Evolutionary conservation across 2,797 vertebrate species (phyloP).

Genomic region (Fistularia tabacaria): DNA sequence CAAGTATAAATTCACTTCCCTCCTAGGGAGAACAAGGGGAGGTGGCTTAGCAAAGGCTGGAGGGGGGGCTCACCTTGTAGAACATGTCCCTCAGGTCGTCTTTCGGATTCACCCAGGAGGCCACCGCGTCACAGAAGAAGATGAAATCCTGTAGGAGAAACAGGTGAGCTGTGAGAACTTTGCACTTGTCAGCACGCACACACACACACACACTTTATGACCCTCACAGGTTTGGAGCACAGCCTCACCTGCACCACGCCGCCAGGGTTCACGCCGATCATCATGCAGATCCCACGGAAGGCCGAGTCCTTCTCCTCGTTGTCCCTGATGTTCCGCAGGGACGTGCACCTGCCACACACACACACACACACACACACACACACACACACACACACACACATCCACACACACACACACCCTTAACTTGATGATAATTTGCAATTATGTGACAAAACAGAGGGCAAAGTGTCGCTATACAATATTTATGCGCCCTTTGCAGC

Average conservation of each 20-base stretch:
- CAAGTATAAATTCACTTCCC: too few species aligned
- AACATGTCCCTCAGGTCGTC: conserved; percentile 94
- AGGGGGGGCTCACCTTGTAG: conserved; percentile 80
- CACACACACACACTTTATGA: too few species aligned
- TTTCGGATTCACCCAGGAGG: conserved; percentile 92
- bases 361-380: conserved; percentile 18
- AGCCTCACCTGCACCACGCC: conserved; percentile 86
- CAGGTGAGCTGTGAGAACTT: background rate
- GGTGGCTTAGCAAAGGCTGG: too few species aligned
- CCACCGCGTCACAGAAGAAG: conserved; percentile 93
- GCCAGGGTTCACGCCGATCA: conserved; percentile 92
- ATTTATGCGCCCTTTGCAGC: conserved; percentile 45
- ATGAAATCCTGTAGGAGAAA: conserved; percentile 83
- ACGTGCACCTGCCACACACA: conserved; percentile 51
- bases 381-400: background rate
- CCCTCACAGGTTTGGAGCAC: background rate
- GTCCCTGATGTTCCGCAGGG: conserved; percentile 81
- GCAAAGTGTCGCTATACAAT: conserved; percentile 44
- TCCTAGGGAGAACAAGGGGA: too few species aligned
- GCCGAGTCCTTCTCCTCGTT: conserved; percentile 95
- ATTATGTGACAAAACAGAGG: conserved; percentile 54
- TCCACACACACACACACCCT: conserved; percentile 28
- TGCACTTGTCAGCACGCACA: too few species aligned
- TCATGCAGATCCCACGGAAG: conserved; percentile 92
- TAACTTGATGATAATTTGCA: conserved; percentile 45